These are phyloP conservation scores for Bradypodion ventrale DNA, from an alignment of 2,797 vertebrate genomes.

Conservation along the genomic window DNA sequence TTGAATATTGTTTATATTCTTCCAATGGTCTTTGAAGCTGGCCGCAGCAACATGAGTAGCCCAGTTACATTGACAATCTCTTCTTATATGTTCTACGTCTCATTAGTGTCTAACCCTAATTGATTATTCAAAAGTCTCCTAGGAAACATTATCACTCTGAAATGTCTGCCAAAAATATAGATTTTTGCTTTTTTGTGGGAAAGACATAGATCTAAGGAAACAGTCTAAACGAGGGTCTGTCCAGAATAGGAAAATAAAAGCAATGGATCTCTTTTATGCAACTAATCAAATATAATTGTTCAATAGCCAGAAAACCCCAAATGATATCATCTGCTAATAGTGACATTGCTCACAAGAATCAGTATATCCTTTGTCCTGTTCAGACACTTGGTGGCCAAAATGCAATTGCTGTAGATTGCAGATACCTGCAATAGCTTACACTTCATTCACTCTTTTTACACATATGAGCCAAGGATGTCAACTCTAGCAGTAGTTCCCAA, in stretches of 20 bases:
- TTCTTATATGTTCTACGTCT: constrained; percentile 51
- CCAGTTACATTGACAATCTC: constrained; percentile 25
- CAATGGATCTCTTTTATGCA: neutral
- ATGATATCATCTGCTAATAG: neutral
- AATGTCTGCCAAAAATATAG: constrained; percentile 40
- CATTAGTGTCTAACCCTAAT: constrained; percentile 55
- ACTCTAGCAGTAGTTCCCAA: neutral
- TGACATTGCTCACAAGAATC: neutral
- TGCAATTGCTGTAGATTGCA: neutral
- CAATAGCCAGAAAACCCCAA: neutral
- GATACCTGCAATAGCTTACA: neutral
- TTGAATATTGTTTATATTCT: constrained; percentile 38
- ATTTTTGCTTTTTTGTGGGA: neutral
- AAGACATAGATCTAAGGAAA: constrained; percentile 9
- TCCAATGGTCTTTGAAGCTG: constrained; percentile 49
- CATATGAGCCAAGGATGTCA: neutral
- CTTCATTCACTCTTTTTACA: neutral
- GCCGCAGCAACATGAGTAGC: constrained; percentile 36
- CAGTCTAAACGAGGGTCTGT: neutral
- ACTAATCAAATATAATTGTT: neutral
- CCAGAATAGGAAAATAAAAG: neutral
- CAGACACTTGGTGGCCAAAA: neutral
- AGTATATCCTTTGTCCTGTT: neutral
- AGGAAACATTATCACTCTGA: constrained; percentile 32
- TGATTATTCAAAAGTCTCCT: constrained; percentile 53